These are phyloP conservation scores for Odocoileus hemionus DNA, from an alignment of 2,113 vertebrate species.

Conservation along the genomic window DNA sequence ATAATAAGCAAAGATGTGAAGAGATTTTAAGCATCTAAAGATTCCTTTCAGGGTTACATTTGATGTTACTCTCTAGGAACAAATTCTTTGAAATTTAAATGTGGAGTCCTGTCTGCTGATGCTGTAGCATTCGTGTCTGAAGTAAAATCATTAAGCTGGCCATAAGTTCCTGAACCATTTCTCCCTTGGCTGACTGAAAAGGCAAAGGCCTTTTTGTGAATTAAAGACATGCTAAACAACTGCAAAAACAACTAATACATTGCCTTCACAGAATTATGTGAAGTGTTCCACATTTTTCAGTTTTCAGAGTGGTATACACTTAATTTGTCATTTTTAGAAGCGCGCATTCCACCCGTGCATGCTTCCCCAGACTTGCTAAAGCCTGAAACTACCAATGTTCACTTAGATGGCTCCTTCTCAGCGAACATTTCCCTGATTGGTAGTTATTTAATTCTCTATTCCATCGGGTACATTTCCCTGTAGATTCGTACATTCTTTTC, in stretches of 20 bases:
- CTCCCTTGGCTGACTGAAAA: background rate
- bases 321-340: background rate
- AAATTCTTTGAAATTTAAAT: slow-evolving; percentile 48
- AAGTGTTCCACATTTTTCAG: background rate
- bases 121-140: background rate
- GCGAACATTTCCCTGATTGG: background rate
- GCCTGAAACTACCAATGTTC: slow-evolving; percentile 31
- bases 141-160: slow-evolving; percentile 1
- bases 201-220: background rate
- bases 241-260: background rate
- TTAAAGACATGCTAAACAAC: background rate
- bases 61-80: background rate
- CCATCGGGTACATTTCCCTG: background rate
- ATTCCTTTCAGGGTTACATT: background rate
- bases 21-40: slow-evolving; percentile 6
- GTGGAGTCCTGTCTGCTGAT: background rate
- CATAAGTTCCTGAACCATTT: background rate
- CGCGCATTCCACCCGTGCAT: background rate
- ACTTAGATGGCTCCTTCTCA: slow-evolving; percentile 33
- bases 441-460: slow-evolving; percentile 55
- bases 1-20: background rate
- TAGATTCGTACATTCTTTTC: slow-evolving; percentile 15
- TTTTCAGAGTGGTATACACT: background rate
- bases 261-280: background rate
- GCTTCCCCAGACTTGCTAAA: background rate